A percentile compares a stretch with the other conserved stretches of the same genome.
Conservation (phyloP, 2,888 invertebrate genomes). For the Chorisops tibialis region DNA sequence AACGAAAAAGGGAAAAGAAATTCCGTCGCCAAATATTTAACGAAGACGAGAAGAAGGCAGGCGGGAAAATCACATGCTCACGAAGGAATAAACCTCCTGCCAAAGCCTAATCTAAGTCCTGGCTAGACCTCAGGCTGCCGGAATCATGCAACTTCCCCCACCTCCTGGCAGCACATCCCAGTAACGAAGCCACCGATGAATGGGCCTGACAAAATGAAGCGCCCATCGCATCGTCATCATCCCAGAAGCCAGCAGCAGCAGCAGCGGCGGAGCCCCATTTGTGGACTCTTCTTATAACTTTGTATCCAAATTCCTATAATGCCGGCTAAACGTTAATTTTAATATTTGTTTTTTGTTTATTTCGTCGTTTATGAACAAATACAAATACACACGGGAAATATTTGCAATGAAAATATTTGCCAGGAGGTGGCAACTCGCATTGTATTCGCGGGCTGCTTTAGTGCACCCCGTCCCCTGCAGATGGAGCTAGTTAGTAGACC, state of each 20-base stretch:
- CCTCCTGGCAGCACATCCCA: too few species aligned
- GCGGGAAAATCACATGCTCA: background rate
- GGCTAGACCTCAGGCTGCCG: background rate
- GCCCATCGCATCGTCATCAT: background rate
- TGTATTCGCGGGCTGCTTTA: too few species aligned
- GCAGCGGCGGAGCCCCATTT: constrained; percentile 4
- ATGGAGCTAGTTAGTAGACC: too few species aligned
- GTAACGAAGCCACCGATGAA: too few species aligned
- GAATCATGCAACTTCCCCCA: background rate
- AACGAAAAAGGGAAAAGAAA: constrained; percentile 3
- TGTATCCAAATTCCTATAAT: constrained; percentile 25
- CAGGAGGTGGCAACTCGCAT: constrained; percentile 29
- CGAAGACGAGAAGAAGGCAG: background rate
- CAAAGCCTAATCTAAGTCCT: background rate
- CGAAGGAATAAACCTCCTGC: background rate
- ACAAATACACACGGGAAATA: constrained; percentile 31
- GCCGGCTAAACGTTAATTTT: constrained; percentile 27
- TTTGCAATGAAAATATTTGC: constrained; percentile 38
- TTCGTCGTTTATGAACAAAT: constrained; percentile 26
- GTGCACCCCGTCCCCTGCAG: too few species aligned
- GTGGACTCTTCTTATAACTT: constrained; percentile 23
- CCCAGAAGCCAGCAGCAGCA: background rate
- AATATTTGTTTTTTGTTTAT: constrained; percentile 19
- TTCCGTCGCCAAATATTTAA: constrained; percentile 26
- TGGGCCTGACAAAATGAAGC: background rate